phyloP scores from a whole-genome alignment of 2,888 invertebrate genomes.

The Aspidiotus rigidus region DNA sequence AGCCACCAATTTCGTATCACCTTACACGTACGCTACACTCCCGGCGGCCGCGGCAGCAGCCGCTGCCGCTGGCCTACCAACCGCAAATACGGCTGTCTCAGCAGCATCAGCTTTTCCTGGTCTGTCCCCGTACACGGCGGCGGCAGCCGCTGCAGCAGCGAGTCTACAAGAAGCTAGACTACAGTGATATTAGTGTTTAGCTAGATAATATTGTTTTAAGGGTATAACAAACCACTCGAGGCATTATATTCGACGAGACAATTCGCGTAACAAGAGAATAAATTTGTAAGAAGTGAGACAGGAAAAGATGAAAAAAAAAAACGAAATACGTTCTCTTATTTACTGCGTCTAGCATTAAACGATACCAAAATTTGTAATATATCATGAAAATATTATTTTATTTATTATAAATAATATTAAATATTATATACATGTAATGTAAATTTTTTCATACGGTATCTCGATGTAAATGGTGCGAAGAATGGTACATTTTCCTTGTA shows the following conservation, averaged over 20 bases:
- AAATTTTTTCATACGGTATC: slow-evolving; percentile 7
- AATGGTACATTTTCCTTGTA: background rate
- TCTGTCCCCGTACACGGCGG: slow-evolving; percentile 51
- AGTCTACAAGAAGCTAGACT: slow-evolving; percentile 67
- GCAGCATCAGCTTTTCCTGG: slow-evolving; percentile 55
- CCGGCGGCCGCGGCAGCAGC: slow-evolving; percentile 53
- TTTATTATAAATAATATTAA: background rate
- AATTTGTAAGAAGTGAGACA: too few relatives aligned
- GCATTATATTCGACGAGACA: too few relatives aligned
- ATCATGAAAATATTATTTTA: background rate
- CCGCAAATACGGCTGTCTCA: slow-evolving; percentile 45
- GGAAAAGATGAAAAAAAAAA: too few relatives aligned
- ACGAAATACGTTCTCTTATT: too few relatives aligned
- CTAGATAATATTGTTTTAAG: background rate
- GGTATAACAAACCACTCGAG: too few relatives aligned
- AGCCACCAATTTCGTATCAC: slow-evolving; percentile 62
- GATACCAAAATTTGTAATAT: too few relatives aligned
- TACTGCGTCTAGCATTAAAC: too few relatives aligned
- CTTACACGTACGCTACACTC: slow-evolving; percentile 61
- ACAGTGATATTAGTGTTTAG: slow-evolving; percentile 48
- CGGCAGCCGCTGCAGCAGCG: slow-evolving; percentile 53
- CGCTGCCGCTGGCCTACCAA: slow-evolving; percentile 52
- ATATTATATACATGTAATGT: slow-evolving; percentile 1
- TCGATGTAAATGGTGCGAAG: background rate
- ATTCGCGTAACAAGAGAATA: too few relatives aligned